A percentile compares a stretch with the other conserved stretches of the same genome.
Conservation (phyloP, 23 tunicate genomes). For the Halocynthia roretzi region DNA sequence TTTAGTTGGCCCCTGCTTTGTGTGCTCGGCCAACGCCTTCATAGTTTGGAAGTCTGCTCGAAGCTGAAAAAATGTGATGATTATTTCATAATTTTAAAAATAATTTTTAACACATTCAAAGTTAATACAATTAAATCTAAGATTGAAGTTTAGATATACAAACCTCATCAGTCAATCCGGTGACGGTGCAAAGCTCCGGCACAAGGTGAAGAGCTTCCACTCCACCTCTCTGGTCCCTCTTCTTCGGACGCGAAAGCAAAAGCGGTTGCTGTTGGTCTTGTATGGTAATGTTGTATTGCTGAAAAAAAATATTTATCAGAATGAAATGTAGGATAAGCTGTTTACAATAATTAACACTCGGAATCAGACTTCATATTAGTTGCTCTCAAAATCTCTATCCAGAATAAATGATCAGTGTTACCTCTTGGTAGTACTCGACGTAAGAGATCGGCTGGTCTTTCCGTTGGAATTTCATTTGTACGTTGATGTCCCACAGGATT, state of each 20-base stretch:
- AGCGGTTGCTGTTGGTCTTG: constrained; percentile 61
- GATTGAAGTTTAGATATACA: background rate
- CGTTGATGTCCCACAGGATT: constrained; percentile 71
- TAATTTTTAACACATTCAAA: background rate
- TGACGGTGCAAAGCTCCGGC: constrained; percentile 86
- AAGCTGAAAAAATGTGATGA: constrained; percentile 25
- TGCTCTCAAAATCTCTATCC: background rate
- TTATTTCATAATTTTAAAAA: background rate
- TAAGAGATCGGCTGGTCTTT: constrained; percentile 51
- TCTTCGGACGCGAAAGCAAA: constrained; percentile 82
- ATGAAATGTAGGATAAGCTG: background rate
- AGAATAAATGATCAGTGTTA: background rate
- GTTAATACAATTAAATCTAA: background rate
- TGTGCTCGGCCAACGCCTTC: constrained; percentile 75
- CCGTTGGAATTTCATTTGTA: constrained; percentile 55
- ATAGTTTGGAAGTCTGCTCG: constrained; percentile 79
- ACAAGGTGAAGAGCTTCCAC: constrained; percentile 74
- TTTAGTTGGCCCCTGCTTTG: constrained; percentile 74
- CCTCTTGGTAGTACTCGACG: constrained; percentile 73
- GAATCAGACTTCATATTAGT: background rate
- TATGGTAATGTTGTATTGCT: constrained; percentile 82
- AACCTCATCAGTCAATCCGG: constrained; percentile 94
- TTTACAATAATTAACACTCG: background rate
- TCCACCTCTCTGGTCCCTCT: constrained; percentile 57
- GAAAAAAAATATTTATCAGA: background rate